Conservation (phyloP, 2,797 vertebrate species). For the Remorina albescens region DNA sequence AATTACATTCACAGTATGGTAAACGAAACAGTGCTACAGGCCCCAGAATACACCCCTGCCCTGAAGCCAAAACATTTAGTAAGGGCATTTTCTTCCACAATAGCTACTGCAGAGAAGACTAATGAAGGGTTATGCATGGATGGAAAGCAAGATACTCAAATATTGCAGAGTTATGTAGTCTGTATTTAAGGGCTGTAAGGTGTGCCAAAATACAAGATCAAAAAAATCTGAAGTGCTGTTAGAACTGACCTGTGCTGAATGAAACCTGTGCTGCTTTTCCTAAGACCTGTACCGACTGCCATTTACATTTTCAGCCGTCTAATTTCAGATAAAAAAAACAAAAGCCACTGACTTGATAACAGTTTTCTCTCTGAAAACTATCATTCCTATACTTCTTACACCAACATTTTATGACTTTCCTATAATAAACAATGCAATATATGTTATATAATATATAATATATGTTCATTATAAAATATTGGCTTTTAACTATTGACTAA, state of each 20-base stretch:
- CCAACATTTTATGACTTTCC: too few species aligned
- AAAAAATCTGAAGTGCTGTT: too few species aligned
- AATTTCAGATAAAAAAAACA: too few species aligned
- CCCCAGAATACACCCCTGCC: constrained; percentile 74
- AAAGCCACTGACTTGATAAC: too few species aligned
- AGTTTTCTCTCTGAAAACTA: too few species aligned
- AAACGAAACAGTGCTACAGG: constrained; percentile 79
- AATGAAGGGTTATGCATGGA: constrained; percentile 52
- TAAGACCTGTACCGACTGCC: too few species aligned
- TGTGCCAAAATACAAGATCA: constrained; percentile 6
- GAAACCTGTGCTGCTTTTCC: constrained; percentile 25
- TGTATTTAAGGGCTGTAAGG: not conserved
- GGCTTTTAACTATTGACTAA: too few species aligned
- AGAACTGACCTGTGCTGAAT: constrained; percentile 4
- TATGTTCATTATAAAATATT: too few species aligned
- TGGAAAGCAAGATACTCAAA: constrained; percentile 27
- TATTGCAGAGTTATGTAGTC: not conserved
- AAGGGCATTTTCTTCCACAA: constrained; percentile 51
- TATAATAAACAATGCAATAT: too few species aligned
- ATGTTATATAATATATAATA: too few species aligned
- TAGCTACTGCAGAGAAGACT: constrained; percentile 36
- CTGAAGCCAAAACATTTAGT: constrained; percentile 51
- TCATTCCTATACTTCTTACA: too few species aligned
- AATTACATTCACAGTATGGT: constrained; percentile 90
- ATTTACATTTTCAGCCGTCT: too few species aligned